Percentiles rank a stretch among this genome's conserved stretches.
phyloP scores from a whole-genome alignment of 2,888 invertebrate species.

The Eristalis tenax region DNA sequence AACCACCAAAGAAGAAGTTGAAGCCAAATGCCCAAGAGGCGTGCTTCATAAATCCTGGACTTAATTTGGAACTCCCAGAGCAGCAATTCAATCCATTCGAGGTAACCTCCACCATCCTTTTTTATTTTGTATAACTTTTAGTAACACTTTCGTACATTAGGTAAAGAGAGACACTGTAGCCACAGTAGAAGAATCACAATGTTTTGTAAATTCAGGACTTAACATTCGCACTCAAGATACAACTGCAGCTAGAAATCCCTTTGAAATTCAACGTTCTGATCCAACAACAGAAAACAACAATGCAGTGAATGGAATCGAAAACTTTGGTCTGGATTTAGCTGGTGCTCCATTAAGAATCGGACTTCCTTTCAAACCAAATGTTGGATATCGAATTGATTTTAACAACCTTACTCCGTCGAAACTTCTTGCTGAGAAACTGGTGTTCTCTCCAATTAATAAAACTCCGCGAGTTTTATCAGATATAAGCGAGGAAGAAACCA shows the following conservation, averaged over 20 bases:
- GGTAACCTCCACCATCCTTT: conserved; percentile 71
- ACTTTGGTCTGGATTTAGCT: conserved; percentile 73
- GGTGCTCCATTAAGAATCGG: conserved; percentile 76
- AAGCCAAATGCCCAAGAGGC: conserved; percentile 74
- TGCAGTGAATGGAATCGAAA: conserved; percentile 73
- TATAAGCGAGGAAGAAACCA: conserved; percentile 78
- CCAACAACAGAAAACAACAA: conserved; percentile 20
- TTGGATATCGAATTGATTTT: conserved; percentile 80
- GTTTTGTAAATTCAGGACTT: conserved; percentile 79
- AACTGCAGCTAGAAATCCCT: conserved; percentile 78
- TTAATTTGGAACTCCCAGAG: conserved; percentile 80
- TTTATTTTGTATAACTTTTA: not conserved
- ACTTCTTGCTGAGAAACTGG: conserved; percentile 78
- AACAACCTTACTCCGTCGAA: conserved; percentile 79
- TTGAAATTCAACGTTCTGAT: conserved; percentile 77
- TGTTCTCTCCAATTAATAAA: conserved; percentile 77
- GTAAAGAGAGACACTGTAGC: conserved; percentile 72
- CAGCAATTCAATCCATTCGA: conserved; percentile 81
- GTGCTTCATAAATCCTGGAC: conserved; percentile 80
- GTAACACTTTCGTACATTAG: conserved; percentile 65
- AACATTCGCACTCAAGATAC: conserved; percentile 78
- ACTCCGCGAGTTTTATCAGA: conserved; percentile 75
- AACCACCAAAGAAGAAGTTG: conserved; percentile 80
- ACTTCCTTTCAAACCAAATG: conserved; percentile 79
- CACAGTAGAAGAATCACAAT: conserved; percentile 70